Percentiles rank a stretch among this genome's conserved stretches.
These are phyloP conservation scores for Athalia cordata DNA, from an alignment of 2,888 invertebrate species.

Conservation along the genomic window DNA sequence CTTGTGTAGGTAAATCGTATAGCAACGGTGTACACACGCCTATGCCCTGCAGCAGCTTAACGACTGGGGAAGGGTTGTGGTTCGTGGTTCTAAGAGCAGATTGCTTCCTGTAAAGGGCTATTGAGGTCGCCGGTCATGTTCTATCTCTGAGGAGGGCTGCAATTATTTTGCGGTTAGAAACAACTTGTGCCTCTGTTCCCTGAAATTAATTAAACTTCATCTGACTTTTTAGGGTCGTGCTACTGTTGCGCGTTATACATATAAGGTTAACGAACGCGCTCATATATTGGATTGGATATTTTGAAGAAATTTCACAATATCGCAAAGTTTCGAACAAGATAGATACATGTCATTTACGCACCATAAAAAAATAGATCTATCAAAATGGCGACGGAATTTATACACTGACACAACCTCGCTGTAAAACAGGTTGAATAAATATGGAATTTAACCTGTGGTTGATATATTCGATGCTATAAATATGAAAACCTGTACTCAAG, in stretches of 20 bases:
- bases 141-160: conserved; percentile 48
- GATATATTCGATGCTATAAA: conserved; percentile 35
- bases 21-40: not conserved
- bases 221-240: not conserved
- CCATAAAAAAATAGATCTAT: conserved; percentile 2
- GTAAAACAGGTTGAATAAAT: conserved; percentile 22
- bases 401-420: not conserved
- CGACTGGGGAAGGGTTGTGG: conserved; percentile 42
- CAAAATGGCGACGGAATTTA: conserved; percentile 34
- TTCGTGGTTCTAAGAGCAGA: conserved; percentile 46
- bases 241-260: not conserved
- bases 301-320: not conserved
- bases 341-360: not conserved
- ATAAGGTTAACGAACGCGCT: not conserved
- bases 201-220: conserved; percentile 57
- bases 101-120: conserved; percentile 49
- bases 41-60: conserved; percentile 32
- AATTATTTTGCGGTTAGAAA: conserved; percentile 53
- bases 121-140: conserved; percentile 46
- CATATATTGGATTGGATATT: not conserved
- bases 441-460: conserved; percentile 10
- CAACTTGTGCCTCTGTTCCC: conserved; percentile 52
- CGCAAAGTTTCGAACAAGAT: conserved; percentile 2
- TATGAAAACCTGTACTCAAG: conserved; percentile 24
- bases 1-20: not conserved